Conservation (phyloP, 2,888 invertebrate species). For the Lithosia quadra region DNA sequence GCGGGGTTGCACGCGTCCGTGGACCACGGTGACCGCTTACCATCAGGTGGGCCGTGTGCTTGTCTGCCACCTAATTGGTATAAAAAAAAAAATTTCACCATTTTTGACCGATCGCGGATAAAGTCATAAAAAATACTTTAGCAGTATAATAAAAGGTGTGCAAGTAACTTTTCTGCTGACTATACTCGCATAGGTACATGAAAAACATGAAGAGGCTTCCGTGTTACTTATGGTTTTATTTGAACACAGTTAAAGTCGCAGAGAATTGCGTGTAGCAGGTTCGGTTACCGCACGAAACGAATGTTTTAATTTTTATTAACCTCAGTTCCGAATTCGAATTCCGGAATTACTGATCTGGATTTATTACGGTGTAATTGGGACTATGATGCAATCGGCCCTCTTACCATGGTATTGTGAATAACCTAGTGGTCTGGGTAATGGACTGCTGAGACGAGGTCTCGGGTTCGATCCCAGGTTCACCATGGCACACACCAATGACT, state of each 20-base stretch:
- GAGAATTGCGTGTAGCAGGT: constrained; percentile 13
- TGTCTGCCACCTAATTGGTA: too few species aligned
- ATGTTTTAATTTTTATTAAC: constrained; percentile 13
- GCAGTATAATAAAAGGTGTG: background rate
- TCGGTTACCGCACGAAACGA: constrained; percentile 6
- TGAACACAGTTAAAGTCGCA: background rate
- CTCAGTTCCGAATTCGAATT: background rate
- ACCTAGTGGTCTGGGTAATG: too few species aligned
- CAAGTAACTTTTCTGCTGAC: background rate
- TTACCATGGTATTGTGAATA: background rate
- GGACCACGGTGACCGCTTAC: too few species aligned
- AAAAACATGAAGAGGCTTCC: background rate
- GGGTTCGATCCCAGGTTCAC: too few species aligned
- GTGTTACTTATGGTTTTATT: background rate
- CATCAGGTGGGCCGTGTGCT: too few species aligned
- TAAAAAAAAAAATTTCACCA: too few species aligned
- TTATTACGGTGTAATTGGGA: background rate
- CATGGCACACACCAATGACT: too few species aligned
- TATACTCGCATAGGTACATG: background rate
- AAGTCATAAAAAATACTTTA: too few species aligned
- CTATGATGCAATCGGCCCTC: background rate
- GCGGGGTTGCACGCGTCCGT: too few species aligned
- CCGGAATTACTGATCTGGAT: constrained; percentile 1
- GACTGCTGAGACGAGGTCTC: too few species aligned
- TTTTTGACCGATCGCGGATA: too few species aligned